These are phyloP conservation scores for Apodemia duryi DNA, from an alignment of 2,888 invertebrate species.

Conservation along the genomic window DNA sequence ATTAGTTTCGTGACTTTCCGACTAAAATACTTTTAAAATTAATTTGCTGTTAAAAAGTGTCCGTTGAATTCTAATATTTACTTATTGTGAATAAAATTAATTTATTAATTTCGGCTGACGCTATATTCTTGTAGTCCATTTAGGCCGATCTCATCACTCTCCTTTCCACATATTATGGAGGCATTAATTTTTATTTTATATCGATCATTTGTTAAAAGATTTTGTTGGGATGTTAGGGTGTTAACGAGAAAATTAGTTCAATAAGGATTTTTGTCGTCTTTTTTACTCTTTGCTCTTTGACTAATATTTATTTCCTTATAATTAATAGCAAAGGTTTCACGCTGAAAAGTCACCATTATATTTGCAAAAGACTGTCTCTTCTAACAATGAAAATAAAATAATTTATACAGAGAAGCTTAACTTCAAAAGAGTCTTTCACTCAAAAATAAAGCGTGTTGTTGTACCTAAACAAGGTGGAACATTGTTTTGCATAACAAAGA, in stretches of 20 bases:
- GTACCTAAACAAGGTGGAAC: constrained; percentile 80
- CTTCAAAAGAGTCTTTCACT: constrained; percentile 79
- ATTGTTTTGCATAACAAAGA: constrained; percentile 79
- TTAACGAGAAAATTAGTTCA: not conserved
- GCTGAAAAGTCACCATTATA: constrained; percentile 64
- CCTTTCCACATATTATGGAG: too few relatives aligned
- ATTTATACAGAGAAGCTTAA: constrained; percentile 78
- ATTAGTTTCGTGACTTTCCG: too few relatives aligned
- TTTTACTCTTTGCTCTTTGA: not conserved
- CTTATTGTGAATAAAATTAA: too few relatives aligned
- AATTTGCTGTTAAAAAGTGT: too few relatives aligned
- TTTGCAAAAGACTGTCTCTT: constrained; percentile 67
- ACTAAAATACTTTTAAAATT: too few relatives aligned
- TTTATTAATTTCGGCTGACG: too few relatives aligned
- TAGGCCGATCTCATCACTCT: too few relatives aligned
- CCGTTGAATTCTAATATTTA: too few relatives aligned
- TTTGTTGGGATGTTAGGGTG: too few relatives aligned
- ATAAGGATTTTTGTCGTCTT: not conserved
- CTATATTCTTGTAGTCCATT: too few relatives aligned
- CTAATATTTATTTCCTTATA: constrained; percentile 1
- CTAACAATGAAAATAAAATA: constrained; percentile 78
- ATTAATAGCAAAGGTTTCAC: constrained; percentile 51
- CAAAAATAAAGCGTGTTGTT: constrained; percentile 79
- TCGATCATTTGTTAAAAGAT: too few relatives aligned
- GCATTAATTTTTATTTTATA: too few relatives aligned